These are phyloP conservation scores for Cantharis lateralis DNA, from an alignment of 2,888 invertebrate species.

Conservation along the genomic window DNA sequence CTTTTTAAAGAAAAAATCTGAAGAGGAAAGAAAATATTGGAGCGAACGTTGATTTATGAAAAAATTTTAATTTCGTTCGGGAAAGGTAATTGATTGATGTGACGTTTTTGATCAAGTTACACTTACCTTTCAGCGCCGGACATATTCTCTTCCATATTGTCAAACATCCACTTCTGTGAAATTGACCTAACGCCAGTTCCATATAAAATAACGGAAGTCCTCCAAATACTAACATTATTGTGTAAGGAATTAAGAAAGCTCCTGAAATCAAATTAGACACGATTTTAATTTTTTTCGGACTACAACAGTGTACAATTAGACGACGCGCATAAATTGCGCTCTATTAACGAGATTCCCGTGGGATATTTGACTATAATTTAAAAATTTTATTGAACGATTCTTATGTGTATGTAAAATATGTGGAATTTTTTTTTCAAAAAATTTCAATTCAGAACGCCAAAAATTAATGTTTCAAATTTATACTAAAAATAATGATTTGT, in stretches of 20 bases:
- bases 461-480: too few relatives aligned
- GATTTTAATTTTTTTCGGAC: too few relatives aligned
- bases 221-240: slow-evolving; percentile 89
- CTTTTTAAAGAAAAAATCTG: neutral
- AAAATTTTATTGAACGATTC: too few relatives aligned
- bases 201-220: slow-evolving; percentile 94
- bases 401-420: too few relatives aligned
- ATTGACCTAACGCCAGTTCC: slow-evolving; percentile 94
- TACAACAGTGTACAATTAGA: too few relatives aligned
- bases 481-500: too few relatives aligned
- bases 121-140: slow-evolving; percentile 86
- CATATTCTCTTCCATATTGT: slow-evolving; percentile 93
- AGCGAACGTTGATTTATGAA: neutral
- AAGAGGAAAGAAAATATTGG: neutral
- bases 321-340: too few relatives aligned
- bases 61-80: neutral
- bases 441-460: too few relatives aligned
- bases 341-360: too few relatives aligned
- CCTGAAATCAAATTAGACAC: slow-evolving; percentile 67
- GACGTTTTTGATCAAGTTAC: neutral
- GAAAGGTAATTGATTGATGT: neutral
- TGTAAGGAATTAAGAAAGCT: slow-evolving; percentile 92
- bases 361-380: too few relatives aligned
- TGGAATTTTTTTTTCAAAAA: too few relatives aligned
- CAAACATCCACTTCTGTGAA: slow-evolving; percentile 88